Evolutionary conservation across 2,797 vertebrate species (phyloP), one percentile per base, ranked within the genome.

Genomic region (Neopelma chrysocephalum): DNA sequence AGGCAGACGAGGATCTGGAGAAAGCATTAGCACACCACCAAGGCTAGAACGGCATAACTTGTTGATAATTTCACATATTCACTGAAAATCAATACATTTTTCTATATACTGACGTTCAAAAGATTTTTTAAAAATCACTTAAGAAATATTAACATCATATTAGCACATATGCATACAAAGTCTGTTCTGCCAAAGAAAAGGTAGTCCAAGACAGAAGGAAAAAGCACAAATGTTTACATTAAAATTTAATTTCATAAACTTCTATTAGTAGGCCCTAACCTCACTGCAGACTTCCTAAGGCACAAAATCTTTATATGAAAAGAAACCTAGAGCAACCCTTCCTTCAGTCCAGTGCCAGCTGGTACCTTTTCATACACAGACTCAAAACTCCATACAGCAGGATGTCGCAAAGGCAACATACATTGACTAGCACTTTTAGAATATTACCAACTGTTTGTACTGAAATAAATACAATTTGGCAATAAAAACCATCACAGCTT

Each of bases 271-370:
- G 21, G 36, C 3, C 8, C 68, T 68, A 56, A 80, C 60, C 32
- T 91, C 56, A 61, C 38, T 65, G 58, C 43, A 84, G 11, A 43
- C 47, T 89, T 92, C 82, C n/a, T 61, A 93, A 76, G 84, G 79
- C 72, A 87, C 68, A 80, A 61, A 77, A 79, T 32, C n/a, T 92
- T 77, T 66, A 80, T 29, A 13, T 66, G 68, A 87, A 91, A 89
- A 88, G 51, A 88, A 93, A 82, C 15, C 42, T 12, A 84, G 9
- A 87, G 36, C 32, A 71, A 47, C 13, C 4, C 36, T 72, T 57
- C 12, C 51, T 85, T 20, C 64, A 69, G 11, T 11, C 18, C 36
- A 80, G 29, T 16, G 82, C 34, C 76, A 85, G 19, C 23, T 76
- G 60, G 22, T 82, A 47, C 22, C 47, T 72, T 66, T 64, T 23